Conservation (phyloP, 2,888 invertebrate species). For the Pomacea canaliculata region DNA sequence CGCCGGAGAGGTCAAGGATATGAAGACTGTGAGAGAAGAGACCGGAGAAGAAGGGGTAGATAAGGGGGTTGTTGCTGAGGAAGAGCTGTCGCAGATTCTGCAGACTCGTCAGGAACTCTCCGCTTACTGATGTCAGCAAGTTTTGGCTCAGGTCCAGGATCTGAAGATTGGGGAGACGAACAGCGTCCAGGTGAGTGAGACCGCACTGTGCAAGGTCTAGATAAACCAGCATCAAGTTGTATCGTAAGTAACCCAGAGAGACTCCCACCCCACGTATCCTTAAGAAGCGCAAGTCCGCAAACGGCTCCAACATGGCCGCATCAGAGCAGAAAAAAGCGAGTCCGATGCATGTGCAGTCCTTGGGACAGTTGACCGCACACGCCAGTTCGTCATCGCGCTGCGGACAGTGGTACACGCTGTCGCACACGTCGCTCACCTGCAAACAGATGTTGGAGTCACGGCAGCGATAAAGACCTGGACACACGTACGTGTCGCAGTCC, state of each 20-base stretch:
- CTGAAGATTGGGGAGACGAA: constrained; percentile 5
- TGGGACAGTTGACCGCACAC: constrained; percentile 12
- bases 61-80: constrained; percentile 11
- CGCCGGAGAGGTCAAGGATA: too few species aligned
- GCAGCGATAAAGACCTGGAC: constrained; percentile 26
- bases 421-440: constrained; percentile 22
- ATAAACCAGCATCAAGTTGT: constrained; percentile 6
- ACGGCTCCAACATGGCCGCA: background rate
- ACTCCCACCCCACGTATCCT: background rate
- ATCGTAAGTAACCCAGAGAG: background rate
- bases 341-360: constrained; percentile 18
- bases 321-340: background rate
- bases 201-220: constrained; percentile 4
- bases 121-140: constrained; percentile 3
- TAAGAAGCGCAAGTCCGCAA: background rate
- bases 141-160: constrained; percentile 10
- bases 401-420: constrained; percentile 29
- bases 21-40: too few species aligned
- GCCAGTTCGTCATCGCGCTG: constrained; percentile 26
- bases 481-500: constrained; percentile 10
- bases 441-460: constrained; percentile 18
- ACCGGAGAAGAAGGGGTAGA: too few species aligned
- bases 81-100: constrained; percentile 1
- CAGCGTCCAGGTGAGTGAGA: background rate
- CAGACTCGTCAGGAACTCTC: background rate